These are phyloP conservation scores for Hymenopus coronatus DNA, from an alignment of 2,888 invertebrate genomes.

Conservation along the genomic window DNA sequence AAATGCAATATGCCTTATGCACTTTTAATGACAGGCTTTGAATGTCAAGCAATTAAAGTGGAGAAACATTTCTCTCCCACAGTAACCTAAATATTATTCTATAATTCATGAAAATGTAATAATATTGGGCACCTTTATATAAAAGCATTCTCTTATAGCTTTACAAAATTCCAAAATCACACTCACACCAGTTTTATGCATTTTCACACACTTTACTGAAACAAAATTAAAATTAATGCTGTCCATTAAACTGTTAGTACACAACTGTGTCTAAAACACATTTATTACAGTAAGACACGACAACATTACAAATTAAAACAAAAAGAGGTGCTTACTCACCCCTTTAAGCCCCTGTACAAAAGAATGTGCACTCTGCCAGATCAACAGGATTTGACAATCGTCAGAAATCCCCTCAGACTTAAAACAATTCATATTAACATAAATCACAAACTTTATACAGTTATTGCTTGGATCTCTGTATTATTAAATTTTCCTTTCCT, in stretches of 20 bases:
- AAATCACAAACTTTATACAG: too few relatives aligned
- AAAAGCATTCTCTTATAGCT: neutral
- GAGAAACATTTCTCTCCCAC: neutral
- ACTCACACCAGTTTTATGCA: neutral
- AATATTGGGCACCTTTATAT: neutral
- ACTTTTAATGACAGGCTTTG: neutral
- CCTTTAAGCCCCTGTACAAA: neutral
- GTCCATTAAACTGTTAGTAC: neutral
- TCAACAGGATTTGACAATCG: neutral
- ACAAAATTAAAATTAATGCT: neutral
- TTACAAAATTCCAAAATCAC: neutral
- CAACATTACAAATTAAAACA: neutral
- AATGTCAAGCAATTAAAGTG: neutral
- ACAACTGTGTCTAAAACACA: neutral
- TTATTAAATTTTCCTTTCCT: too few relatives aligned
- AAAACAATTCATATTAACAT: too few relatives aligned
- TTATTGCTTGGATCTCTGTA: too few relatives aligned
- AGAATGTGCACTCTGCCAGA: neutral
- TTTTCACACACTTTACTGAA: neutral
- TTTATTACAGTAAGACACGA: neutral
- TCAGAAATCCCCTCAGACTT: too few relatives aligned
- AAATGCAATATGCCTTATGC: neutral
- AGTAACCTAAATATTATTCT: neutral
- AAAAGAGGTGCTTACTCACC: neutral
- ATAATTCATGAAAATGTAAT: too few relatives aligned